A percentile compares a stretch with the other conserved stretches of the same genome.
These are phyloP conservation scores for Chlorodrepanis virens DNA, from an alignment of 2,113 vertebrate genomes.

Conservation along the genomic window DNA sequence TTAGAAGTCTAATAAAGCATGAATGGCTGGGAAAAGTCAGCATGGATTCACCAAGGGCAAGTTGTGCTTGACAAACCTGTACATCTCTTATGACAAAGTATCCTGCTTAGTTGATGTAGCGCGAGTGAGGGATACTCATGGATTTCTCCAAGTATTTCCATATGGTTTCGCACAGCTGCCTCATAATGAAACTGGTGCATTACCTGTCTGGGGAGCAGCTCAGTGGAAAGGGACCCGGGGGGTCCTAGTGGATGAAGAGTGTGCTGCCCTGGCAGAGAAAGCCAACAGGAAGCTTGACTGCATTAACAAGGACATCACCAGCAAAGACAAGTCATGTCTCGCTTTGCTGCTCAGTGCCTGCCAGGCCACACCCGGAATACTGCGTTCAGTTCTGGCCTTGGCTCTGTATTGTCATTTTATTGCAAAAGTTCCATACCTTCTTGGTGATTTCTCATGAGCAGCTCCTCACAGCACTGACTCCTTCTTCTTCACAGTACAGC, in stretches of 20 bases:
- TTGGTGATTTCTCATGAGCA: too few species aligned
- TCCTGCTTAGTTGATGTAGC: too few species aligned
- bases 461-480: too few species aligned
- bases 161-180: neutral
- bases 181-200: neutral
- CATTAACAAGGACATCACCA: neutral
- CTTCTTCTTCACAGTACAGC: too few species aligned
- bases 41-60: neutral
- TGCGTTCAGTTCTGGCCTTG: neutral
- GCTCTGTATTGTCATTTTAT: too few species aligned
- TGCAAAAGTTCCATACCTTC: too few species aligned
- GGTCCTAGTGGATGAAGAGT: too few species aligned
- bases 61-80: neutral
- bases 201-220: too few species aligned
- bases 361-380: neutral
- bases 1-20: neutral
- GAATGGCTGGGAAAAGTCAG: neutral
- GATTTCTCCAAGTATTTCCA: neutral
- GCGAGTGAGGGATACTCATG: fast-evolving
- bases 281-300: neutral
- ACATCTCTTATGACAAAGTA: neutral
- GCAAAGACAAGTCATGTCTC: neutral
- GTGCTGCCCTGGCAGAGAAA: neutral
- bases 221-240: neutral
- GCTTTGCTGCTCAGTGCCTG: neutral